Conservation (phyloP, 2,113 vertebrate genomes). For the Amphiprion percula region DNA sequence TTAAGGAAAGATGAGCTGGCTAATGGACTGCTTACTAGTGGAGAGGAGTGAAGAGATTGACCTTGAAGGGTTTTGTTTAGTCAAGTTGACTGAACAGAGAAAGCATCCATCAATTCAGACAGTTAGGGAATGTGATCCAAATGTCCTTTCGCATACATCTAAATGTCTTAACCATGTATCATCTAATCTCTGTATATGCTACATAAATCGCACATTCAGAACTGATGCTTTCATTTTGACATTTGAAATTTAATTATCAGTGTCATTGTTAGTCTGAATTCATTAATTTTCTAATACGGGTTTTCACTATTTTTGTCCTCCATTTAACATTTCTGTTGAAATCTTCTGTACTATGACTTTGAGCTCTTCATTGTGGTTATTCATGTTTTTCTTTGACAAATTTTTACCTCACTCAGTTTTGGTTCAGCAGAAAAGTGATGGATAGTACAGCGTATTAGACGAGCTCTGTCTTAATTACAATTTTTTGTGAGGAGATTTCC, state of each 20-base stretch:
- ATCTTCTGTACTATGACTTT: background rate
- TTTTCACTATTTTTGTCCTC: conserved; percentile 8
- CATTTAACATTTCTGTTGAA: background rate
- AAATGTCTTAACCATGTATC: background rate
- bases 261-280: background rate
- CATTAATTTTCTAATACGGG: background rate
- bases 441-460: background rate
- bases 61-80: conserved; percentile 58
- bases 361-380: background rate
- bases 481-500: conserved; percentile 42
- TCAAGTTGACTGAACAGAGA: conserved; percentile 33
- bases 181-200: background rate
- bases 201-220: background rate
- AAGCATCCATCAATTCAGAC: background rate
- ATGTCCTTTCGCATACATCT: background rate
- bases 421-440: background rate
- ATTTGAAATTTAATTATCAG: background rate
- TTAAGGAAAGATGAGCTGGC: conserved; percentile 70
- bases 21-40: conserved; percentile 65
- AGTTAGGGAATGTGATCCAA: background rate
- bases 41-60: conserved; percentile 51
- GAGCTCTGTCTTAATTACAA: background rate
- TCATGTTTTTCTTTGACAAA: background rate
- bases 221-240: background rate
- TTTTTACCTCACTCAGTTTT: background rate